Percentiles rank a stretch among this genome's conserved stretches.
Evolutionary conservation across 1,140 invertebrate genomes (phyloP).

Genomic region (Vanessa tameamea): DNA sequence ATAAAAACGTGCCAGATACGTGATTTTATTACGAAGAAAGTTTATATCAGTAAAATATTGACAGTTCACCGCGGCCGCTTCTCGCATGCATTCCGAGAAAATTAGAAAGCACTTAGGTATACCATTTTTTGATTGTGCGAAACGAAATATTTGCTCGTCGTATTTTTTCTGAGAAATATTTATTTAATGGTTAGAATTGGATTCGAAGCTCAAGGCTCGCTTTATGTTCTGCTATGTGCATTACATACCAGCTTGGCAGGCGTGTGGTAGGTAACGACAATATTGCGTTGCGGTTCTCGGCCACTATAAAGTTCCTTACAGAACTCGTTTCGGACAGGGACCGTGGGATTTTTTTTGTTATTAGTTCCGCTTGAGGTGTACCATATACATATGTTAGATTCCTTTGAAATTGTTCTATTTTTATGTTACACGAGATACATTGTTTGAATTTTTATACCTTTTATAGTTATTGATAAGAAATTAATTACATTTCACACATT

Average conservation of each 20-base stretch:
- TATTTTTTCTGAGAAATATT: conserved; percentile 5
- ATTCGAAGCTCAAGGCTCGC: conserved; percentile 9
- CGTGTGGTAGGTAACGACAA: conserved; percentile 19
- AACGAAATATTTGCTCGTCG: conserved; percentile 5
- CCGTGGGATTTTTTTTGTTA: conserved; percentile 57
- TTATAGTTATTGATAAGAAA: no score
- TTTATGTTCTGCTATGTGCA: conserved; percentile 32
- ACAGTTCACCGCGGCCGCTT: neutral
- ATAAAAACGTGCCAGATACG: neutral
- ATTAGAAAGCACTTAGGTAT: conserved; percentile 17
- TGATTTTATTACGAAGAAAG: conserved; percentile 4
- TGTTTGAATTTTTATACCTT: conserved; percentile 11
- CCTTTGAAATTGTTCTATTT: neutral
- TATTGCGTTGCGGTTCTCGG: conserved; percentile 35
- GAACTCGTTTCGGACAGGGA: conserved; percentile 54
- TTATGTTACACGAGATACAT: neutral
- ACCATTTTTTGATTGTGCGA: conserved; percentile 4
- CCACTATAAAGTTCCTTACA: conserved; percentile 40
- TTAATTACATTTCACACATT: no score
- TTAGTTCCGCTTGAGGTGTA: conserved; percentile 49
- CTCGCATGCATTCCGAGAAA: conserved; percentile 8
- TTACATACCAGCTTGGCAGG: conserved; percentile 25
- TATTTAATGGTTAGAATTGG: conserved; percentile 1
- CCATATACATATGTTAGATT: neutral
- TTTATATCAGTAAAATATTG: conserved; percentile 8